Conservation (phyloP, 2,113 vertebrate genomes). For the Notiomystis cincta region DNA sequence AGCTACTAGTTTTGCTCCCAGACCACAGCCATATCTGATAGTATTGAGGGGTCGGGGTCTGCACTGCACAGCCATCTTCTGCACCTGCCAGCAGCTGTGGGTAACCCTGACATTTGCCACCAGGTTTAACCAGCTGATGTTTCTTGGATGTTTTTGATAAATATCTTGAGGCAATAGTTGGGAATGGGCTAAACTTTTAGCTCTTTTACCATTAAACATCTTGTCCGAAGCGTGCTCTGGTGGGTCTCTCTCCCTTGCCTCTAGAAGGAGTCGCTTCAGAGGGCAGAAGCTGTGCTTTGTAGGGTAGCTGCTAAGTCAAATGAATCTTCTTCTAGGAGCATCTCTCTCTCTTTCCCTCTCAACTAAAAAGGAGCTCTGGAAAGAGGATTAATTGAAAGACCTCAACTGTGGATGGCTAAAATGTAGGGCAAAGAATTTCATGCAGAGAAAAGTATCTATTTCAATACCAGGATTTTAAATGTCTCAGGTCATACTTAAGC, state of each 20-base stretch:
- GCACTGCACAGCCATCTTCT: neutral
- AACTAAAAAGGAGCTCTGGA: neutral
- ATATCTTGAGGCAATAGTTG: neutral
- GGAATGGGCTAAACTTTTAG: neutral
- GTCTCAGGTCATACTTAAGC: neutral
- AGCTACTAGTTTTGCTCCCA: neutral
- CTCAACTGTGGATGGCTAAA: neutral
- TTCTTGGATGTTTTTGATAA: neutral
- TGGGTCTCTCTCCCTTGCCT: neutral
- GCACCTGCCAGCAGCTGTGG: neutral
- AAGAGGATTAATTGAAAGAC: neutral
- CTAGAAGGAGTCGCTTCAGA: neutral
- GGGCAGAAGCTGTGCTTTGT: neutral
- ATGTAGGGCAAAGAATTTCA: neutral
- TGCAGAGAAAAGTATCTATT: neutral
- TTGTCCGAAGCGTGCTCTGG: neutral
- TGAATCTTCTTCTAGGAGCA: neutral
- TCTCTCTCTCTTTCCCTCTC: neutral
- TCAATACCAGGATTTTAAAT: neutral
- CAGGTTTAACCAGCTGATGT: neutral
- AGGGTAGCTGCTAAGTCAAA: neutral
- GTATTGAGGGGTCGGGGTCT: fast-evolving
- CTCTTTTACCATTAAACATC: neutral
- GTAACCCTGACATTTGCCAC: neutral
- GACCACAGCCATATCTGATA: neutral